Conservation (phyloP, 2,888 invertebrate genomes). For the Scrobipalpa costella region DNA sequence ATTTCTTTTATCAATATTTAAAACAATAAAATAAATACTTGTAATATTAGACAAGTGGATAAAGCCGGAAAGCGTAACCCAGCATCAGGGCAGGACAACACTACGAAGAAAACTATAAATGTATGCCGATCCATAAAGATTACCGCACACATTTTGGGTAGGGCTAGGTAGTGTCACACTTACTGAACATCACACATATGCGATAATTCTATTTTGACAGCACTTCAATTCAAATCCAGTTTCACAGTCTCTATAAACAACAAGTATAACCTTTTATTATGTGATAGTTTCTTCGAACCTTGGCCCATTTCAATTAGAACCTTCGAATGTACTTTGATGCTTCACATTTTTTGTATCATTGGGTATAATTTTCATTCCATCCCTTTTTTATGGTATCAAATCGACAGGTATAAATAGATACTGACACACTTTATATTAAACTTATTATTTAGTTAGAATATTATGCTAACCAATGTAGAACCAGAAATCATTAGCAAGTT, state of each 20-base stretch:
- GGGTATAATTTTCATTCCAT: constrained; percentile 33
- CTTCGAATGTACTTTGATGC: constrained; percentile 40
- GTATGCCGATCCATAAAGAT: not conserved
- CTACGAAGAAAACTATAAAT: too few species aligned
- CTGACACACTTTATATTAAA: not conserved
- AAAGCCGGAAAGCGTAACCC: too few species aligned
- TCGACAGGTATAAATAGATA: constrained; percentile 46
- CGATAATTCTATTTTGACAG: not conserved
- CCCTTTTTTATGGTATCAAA: constrained; percentile 50
- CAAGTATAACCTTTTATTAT: constrained; percentile 37
- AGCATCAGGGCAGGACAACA: too few species aligned
- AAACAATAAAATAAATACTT: too few species aligned
- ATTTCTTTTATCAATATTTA: too few species aligned
- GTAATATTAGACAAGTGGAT: too few species aligned
- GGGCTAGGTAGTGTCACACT: not conserved
- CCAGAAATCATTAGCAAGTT: too few species aligned
- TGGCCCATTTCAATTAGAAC: constrained; percentile 60
- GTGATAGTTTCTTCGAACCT: constrained; percentile 37
- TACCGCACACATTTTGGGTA: not conserved
- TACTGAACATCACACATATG: not conserved
- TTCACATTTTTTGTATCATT: constrained; percentile 32
- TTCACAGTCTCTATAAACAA: not conserved
- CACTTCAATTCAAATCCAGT: constrained; percentile 4
- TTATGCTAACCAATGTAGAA: too few species aligned
- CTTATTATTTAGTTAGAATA: not conserved